Conservation (phyloP, 2,797 vertebrate species). For the Lepilemur ruficaudatus region DNA sequence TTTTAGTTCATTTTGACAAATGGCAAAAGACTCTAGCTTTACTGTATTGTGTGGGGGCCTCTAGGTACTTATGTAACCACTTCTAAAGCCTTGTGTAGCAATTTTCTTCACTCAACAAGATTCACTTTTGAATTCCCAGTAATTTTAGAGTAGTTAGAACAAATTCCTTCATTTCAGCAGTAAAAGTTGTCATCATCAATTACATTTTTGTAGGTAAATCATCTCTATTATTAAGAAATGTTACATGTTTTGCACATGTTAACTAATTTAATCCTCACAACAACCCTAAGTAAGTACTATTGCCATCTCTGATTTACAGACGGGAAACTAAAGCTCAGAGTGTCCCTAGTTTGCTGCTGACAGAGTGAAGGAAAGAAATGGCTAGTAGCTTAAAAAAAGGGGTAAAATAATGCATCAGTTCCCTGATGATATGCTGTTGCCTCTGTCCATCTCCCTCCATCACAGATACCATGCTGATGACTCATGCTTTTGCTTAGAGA, state of each 20-base stretch:
- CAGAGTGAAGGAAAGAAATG: not conserved
- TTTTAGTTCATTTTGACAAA: conserved; percentile 67
- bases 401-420: not conserved
- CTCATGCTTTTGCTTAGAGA: not conserved
- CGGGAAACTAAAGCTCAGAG: not conserved
- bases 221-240: not conserved
- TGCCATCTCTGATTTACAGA: not conserved
- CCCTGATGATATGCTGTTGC: not conserved
- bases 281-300: not conserved
- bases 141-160: conserved; percentile 45
- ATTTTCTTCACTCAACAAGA: conserved; percentile 36
- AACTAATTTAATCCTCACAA: not conserved
- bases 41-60: conserved; percentile 3
- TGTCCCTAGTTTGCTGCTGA: not conserved
- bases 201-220: not conserved
- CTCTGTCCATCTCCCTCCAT: not conserved
- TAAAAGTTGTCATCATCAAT: not conserved
- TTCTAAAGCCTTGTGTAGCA: conserved; percentile 17
- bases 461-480: not conserved
- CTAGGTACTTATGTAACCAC: conserved; percentile 51
- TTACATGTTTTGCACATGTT: not conserved
- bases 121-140: conserved; percentile 44
- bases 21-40: conserved; percentile 45
- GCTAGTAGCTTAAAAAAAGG: not conserved
- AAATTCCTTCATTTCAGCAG: not conserved